Evolutionary conservation across 2,113 vertebrate species (phyloP).

Genomic region (Notarius quadriscutis): DNA sequence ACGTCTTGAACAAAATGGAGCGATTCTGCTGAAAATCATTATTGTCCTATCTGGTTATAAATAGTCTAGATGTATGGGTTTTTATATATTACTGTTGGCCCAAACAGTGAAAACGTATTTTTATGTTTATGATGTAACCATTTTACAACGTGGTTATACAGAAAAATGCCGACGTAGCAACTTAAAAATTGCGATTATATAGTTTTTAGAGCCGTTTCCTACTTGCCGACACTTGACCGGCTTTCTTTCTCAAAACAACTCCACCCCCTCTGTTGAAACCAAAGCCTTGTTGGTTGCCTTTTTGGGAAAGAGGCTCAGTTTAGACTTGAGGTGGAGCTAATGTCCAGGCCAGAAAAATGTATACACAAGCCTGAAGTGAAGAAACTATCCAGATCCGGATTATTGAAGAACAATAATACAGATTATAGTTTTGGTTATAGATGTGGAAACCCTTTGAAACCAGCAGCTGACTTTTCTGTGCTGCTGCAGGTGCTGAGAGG

Average conservation of each 20-base stretch:
- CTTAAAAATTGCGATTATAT: background rate
- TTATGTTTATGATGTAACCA: background rate
- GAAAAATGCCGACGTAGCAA: background rate
- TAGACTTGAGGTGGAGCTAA: background rate
- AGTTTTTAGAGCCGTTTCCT: background rate
- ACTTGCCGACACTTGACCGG: background rate
- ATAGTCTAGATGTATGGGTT: background rate
- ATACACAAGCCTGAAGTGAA: background rate
- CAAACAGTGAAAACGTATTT: background rate
- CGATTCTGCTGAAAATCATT: background rate
- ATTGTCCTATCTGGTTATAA: background rate
- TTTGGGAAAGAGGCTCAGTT: background rate
- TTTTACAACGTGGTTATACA: background rate
- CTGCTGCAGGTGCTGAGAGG: slow-evolving; percentile 80
- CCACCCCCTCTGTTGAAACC: background rate
- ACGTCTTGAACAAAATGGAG: background rate
- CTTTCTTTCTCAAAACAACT: background rate
- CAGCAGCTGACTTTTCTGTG: background rate
- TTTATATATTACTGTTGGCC: background rate
- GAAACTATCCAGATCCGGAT: background rate
- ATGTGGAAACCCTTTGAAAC: background rate
- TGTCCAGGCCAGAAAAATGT: background rate
- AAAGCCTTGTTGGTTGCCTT: background rate
- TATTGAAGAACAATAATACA: background rate
- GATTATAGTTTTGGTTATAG: background rate